Base-by-base conservation (phyloP, 2,888 invertebrate genomes). In the Oligia latruncula region DNA sequence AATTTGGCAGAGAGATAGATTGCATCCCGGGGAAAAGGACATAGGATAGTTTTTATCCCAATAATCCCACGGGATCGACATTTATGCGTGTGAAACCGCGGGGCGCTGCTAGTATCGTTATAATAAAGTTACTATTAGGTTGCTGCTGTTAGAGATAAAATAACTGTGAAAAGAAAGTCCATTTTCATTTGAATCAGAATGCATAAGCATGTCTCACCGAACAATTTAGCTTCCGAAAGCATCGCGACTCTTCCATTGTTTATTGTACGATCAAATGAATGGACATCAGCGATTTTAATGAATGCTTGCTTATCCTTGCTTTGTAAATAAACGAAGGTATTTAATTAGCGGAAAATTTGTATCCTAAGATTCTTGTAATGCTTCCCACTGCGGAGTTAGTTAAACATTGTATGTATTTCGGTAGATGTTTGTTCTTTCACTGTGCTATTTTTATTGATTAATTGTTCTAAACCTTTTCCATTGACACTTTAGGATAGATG, bases 311-410 rank as follows among this genome's bases (percentile, higher is more conserved):
- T 46, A 60, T 73, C 52, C 29, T 29, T 29, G 29, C 29, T 29
- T 29, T 29, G 74, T 55, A 60, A 74, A 80, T 71, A 80, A 84
- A 40, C 74, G 40, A 62, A 73, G 49, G 62, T 70, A 75, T 75
- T 75, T 58, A 78, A 81, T 81, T 81, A 81, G 55, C 40, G 72
- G 81, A 81, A 73, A 85, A 84, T 85, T 62, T 75, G 49, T 35
- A 71, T 40, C 46, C 52, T 46, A 67, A 68, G 40, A 73, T 76
- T 62, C 43, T 64, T 83, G 29, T 66, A 80, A 75, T 71, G 40
- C 15, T 74, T 66, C n/a, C 55, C 15, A 62, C 35, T 73, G 46
- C 55, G 40, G 0, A 55, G 46, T 68, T 13, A 9, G 46, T 43
- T 40, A 43, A 66, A 52, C 29, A 71, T 66, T 40, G 9, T 35